Conservation (phyloP, 2,888 invertebrate genomes). For the Eilema depressum region DNA sequence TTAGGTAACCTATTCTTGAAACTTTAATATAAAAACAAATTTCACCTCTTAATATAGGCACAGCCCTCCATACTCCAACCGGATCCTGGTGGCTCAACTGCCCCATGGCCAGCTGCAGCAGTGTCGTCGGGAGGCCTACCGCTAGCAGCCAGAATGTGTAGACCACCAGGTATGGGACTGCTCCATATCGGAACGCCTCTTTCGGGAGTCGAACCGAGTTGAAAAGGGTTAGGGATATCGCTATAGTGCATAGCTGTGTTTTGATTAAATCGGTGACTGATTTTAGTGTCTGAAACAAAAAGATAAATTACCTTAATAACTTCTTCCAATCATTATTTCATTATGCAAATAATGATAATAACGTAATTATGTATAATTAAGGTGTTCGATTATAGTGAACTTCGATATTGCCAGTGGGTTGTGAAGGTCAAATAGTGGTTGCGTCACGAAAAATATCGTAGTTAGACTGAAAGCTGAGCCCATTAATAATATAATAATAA, state of each 20-base stretch:
- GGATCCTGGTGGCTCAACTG: constrained; percentile 89
- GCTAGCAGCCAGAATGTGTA: constrained; percentile 87
- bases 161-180: constrained; percentile 88
- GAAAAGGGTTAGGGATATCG: constrained; percentile 87
- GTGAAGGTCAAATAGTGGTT: too few species aligned
- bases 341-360: neutral
- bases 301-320: neutral
- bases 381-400: too few species aligned
- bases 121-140: constrained; percentile 87
- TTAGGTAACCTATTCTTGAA: too few species aligned
- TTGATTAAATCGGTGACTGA: constrained; percentile 72
- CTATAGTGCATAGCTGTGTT: constrained; percentile 86
- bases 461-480: too few species aligned
- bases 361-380: too few species aligned
- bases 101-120: constrained; percentile 89
- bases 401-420: too few species aligned
- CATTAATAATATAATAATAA: too few species aligned
- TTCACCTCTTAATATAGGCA: constrained; percentile 89
- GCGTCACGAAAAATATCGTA: too few species aligned
- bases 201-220: constrained; percentile 88
- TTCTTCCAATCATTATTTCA: neutral
- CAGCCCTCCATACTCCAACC: constrained; percentile 89
- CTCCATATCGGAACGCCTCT: constrained; percentile 87
- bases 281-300: constrained; percentile 73
- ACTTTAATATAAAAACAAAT: neutral